Evolutionary conservation across 2,888 invertebrate species (phyloP).

Genomic region (Cephus spinipes): DNA sequence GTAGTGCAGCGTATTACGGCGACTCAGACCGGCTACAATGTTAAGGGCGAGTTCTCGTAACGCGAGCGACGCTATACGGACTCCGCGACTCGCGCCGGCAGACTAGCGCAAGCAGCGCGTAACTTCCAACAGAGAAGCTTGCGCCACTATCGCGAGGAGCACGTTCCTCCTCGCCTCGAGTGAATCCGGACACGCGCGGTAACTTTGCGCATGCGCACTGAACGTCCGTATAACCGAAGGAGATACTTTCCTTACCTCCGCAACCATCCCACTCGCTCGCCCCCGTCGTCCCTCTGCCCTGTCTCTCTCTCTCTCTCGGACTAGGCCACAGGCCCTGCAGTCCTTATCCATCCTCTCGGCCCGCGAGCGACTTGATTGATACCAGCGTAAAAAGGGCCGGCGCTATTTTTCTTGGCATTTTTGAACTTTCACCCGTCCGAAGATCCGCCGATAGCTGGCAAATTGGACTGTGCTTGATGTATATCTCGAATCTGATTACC

Average conservation of each 20-base stretch:
- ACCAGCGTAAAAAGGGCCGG: neutral
- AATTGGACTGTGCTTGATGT: neutral
- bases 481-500: neutral
- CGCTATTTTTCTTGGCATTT: neutral
- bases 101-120: slow-evolving; percentile 36
- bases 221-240: neutral
- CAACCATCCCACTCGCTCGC: neutral
- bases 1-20: neutral
- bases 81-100: slow-evolving; percentile 46
- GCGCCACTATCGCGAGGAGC: neutral
- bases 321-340: neutral
- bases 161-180: neutral
- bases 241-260: neutral
- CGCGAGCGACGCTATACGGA: slow-evolving; percentile 29
- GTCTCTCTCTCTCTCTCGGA: slow-evolving; percentile 1
- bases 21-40: slow-evolving; percentile 3
- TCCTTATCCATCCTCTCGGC: neutral
- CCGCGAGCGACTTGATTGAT: neutral
- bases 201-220: neutral
- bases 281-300: neutral
- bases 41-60: neutral
- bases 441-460: neutral
- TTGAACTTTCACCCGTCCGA: neutral
- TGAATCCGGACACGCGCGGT: neutral
- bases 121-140: neutral